Evolutionary conservation across 2,888 invertebrate genomes (phyloP).

Genomic region (Girardia tigrina): DNA sequence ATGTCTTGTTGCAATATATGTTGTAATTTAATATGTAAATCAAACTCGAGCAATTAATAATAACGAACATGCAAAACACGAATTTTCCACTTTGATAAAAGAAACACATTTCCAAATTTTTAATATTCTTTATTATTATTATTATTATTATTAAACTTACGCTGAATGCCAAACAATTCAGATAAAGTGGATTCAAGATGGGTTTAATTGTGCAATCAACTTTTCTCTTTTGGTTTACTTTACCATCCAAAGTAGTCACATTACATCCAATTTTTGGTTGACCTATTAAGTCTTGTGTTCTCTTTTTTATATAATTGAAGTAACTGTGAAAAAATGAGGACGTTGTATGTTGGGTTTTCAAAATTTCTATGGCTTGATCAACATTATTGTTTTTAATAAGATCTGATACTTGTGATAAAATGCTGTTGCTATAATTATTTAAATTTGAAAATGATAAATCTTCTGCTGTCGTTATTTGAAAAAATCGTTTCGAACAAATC

Average conservation of each 20-base stretch:
- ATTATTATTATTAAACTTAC: background rate
- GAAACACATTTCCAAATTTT: no score
- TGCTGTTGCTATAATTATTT: background rate
- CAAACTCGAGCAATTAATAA: no score
- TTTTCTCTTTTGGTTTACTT: background rate
- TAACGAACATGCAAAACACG: no score
- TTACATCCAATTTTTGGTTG: background rate
- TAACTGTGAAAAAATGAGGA: background rate
- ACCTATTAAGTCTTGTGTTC: background rate
- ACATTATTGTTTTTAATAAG: background rate
- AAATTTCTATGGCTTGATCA: background rate
- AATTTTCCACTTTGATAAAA: no score
- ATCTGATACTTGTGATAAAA: background rate
- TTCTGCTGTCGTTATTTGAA: background rate
- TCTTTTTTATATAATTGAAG: background rate
- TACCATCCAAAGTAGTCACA: background rate
- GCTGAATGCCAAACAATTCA: background rate
- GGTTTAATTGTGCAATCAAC: background rate
- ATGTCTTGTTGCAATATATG: no score
- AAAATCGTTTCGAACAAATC: background rate
- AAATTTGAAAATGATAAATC: background rate
- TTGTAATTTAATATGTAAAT: no score
- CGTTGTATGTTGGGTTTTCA: conserved; percentile 1
- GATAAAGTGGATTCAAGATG: background rate
- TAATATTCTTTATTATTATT: no score